A percentile compares a stretch with the other conserved stretches of the same genome.
Conservation (phyloP, 2,888 invertebrate species). For the Latrodectus elegans region DNA sequence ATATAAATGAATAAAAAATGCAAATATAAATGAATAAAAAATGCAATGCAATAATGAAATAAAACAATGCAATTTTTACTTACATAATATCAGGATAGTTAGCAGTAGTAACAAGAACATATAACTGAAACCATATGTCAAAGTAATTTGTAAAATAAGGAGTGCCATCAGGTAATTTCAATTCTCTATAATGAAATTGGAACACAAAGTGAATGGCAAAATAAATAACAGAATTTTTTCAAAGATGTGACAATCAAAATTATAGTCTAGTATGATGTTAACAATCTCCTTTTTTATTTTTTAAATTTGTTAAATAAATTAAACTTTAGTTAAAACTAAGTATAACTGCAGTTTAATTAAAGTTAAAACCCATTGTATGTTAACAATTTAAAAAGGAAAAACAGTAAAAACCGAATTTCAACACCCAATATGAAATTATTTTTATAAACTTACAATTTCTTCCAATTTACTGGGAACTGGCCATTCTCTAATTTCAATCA, state of each 20-base stretch:
- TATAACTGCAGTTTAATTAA: too few species aligned
- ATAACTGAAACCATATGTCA: constrained; percentile 76
- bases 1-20: too few species aligned
- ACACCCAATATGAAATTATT: not conserved
- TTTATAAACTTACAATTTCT: too few species aligned
- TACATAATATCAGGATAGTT: constrained; percentile 77
- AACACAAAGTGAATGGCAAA: too few species aligned
- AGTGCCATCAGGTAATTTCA: constrained; percentile 74
- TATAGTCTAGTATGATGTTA: not conserved
- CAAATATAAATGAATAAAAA: not conserved
- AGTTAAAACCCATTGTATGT: not conserved
- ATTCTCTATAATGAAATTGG: constrained; percentile 69
- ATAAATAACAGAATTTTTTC: too few species aligned
- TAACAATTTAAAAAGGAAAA: not conserved
- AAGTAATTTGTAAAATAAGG: constrained; percentile 76
- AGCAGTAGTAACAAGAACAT: constrained; percentile 77
- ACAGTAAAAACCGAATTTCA: not conserved
- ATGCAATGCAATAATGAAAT: not conserved
- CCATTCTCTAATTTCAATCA: too few species aligned
- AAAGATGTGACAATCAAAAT: not conserved
- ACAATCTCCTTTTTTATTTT: not conserved
- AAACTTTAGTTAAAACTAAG: too few species aligned
- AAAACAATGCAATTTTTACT: constrained; percentile 68
- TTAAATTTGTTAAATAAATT: too few species aligned
- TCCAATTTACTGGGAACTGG: too few species aligned